phyloP scores from a whole-genome alignment of 1,140 invertebrate genomes.

The Zophobas atratus region DNA sequence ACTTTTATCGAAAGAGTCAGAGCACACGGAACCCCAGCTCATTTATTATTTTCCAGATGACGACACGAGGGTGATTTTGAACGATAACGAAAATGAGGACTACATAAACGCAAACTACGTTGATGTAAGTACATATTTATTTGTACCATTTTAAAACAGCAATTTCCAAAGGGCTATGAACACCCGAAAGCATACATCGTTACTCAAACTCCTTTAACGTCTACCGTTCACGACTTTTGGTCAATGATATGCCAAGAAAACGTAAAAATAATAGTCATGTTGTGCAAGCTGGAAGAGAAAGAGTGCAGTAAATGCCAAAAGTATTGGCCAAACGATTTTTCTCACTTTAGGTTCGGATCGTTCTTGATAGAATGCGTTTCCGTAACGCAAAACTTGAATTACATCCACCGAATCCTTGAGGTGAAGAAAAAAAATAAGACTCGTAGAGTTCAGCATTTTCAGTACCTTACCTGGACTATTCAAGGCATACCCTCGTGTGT shows the following conservation, averaged over 20 bases:
- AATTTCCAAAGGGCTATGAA: conserved; percentile 73
- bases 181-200: conserved; percentile 81
- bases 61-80: conserved; percentile 11
- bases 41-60: conserved; percentile 1
- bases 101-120: conserved; percentile 55
- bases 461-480: conserved; percentile 77
- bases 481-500: conserved; percentile 73
- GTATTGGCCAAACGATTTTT: conserved; percentile 74
- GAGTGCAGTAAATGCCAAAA: conserved; percentile 77
- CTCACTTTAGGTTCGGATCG: conserved; percentile 64
- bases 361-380: conserved; percentile 66
- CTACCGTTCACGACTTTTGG: conserved; percentile 85
- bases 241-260: conserved; percentile 83
- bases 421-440: conserved; percentile 70
- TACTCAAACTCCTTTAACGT: conserved; percentile 82
- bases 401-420: conserved; percentile 70
- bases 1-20: too few relatives aligned
- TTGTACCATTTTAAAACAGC: conserved; percentile 2
- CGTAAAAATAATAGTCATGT: conserved; percentile 81
- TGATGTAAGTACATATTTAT: conserved; percentile 38
- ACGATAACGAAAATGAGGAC: conserved; percentile 23
- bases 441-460: conserved; percentile 58
- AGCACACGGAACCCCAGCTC: too few relatives aligned
- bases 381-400: conserved; percentile 62
- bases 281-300: conserved; percentile 82